A percentile compares a stretch with the other conserved stretches of the same genome.
Evolutionary conservation across 2,797 vertebrate genomes (phyloP).

Genomic region (Scolopax rusticola): DNA sequence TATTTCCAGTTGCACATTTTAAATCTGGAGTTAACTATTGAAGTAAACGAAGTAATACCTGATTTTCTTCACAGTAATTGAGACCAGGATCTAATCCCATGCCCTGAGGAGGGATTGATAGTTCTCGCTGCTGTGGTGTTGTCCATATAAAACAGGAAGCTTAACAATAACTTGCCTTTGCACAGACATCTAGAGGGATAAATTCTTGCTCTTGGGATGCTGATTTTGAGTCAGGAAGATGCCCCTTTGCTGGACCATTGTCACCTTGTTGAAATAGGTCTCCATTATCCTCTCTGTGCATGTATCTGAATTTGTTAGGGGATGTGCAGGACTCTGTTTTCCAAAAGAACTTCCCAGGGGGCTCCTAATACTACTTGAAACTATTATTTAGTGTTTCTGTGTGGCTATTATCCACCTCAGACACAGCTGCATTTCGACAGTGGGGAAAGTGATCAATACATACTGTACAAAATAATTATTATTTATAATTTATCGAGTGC

Average conservation of each 20-base stretch:
- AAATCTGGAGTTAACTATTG: constrained; percentile 27
- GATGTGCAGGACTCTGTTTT: not conserved
- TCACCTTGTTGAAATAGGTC: constrained; percentile 17
- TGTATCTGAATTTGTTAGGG: not conserved
- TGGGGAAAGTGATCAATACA: constrained; percentile 45
- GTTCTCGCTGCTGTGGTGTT: not conserved
- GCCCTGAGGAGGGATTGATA: constrained; percentile 2
- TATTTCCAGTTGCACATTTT: not conserved
- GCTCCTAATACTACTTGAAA: constrained; percentile 24
- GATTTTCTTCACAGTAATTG: constrained; percentile 34
- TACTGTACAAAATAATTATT: constrained; percentile 25
- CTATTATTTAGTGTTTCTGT: constrained; percentile 30
- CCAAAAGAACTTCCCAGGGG: not conserved
- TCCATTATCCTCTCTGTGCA: not conserved
- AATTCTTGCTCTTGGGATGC: not conserved
- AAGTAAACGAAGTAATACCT: constrained; percentile 35
- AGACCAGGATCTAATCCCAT: constrained; percentile 5
- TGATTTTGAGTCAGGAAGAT: not conserved
- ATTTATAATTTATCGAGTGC: constrained; percentile 45
- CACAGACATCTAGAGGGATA: not conserved
- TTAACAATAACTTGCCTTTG: not conserved
- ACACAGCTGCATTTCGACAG: not conserved
- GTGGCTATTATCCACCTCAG: constrained; percentile 8
- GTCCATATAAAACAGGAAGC: not conserved
- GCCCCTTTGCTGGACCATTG: not conserved